A percentile compares a stretch with the other conserved stretches of the same genome.
These are phyloP conservation scores for Lasius fuliginosus DNA, from an alignment of 2,888 invertebrate species.

Conservation along the genomic window DNA sequence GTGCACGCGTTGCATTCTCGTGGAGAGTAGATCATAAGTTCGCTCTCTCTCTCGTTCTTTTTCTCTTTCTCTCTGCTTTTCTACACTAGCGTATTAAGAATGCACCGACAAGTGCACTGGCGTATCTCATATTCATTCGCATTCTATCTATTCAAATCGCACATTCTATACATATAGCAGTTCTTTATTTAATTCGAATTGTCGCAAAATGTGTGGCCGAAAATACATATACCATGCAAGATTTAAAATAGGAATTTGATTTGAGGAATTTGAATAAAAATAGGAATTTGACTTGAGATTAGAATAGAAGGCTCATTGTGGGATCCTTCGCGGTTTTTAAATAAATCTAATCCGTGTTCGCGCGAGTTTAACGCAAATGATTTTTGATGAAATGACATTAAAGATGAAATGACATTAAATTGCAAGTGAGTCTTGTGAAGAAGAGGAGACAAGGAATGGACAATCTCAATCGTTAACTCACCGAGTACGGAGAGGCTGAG, in stretches of 20 bases:
- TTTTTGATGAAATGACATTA: neutral
- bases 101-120: neutral
- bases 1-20: slow-evolving; percentile 29
- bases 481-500: slow-evolving; percentile 87
- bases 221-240: neutral
- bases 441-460: neutral
- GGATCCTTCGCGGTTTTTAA: neutral
- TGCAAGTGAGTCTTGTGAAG: neutral
- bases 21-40: neutral
- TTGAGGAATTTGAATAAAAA: neutral
- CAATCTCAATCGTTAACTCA: slow-evolving; percentile 79
- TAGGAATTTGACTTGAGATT: neutral
- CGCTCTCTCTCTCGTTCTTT: neutral
- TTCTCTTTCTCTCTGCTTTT: neutral
- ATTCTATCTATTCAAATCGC: neutral
- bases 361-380: neutral
- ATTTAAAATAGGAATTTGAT: neutral
- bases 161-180: neutral
- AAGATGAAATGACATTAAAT: neutral
- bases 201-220: neutral
- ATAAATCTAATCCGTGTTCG: neutral
- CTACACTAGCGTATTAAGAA: neutral
- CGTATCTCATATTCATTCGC: neutral
- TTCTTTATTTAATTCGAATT: neutral
- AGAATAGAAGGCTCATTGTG: neutral